These are phyloP conservation scores for Sarcoramphus papa DNA, from an alignment of 2,797 vertebrate species.

Conservation along the genomic window DNA sequence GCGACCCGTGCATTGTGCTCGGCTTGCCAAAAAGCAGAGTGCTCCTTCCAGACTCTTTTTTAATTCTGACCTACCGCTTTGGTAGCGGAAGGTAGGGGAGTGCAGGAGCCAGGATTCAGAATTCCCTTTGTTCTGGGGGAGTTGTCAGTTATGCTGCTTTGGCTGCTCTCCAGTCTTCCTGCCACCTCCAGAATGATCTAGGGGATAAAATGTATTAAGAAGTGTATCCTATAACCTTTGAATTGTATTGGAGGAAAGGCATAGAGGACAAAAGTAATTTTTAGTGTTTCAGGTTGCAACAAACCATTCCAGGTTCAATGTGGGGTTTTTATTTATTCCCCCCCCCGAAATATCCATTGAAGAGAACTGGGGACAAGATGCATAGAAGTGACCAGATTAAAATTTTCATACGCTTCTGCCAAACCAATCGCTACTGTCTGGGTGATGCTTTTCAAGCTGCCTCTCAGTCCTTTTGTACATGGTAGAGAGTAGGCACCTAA, in stretches of 20 bases:
- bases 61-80: background rate
- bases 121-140: background rate
- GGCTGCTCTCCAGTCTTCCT: background rate
- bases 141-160: background rate
- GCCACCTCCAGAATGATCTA: background rate
- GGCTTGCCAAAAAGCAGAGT: background rate
- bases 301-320: background rate
- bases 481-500: conserved; percentile 64
- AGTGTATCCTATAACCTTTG: background rate
- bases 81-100: background rate
- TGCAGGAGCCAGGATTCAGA: background rate
- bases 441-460: conserved; percentile 40
- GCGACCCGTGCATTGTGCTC: background rate
- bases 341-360: background rate
- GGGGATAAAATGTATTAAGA: background rate
- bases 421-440: conserved; percentile 60
- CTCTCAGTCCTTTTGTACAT: conserved; percentile 34
- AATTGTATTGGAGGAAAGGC: background rate
- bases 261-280: background rate
- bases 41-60: background rate
- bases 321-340: background rate
- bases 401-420: conserved; percentile 64
- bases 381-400: conserved; percentile 62
- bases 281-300: background rate
- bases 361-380: background rate